phyloP scores from a whole-genome alignment of 2,888 invertebrate species.

The Boloria euphrosyne region DNA sequence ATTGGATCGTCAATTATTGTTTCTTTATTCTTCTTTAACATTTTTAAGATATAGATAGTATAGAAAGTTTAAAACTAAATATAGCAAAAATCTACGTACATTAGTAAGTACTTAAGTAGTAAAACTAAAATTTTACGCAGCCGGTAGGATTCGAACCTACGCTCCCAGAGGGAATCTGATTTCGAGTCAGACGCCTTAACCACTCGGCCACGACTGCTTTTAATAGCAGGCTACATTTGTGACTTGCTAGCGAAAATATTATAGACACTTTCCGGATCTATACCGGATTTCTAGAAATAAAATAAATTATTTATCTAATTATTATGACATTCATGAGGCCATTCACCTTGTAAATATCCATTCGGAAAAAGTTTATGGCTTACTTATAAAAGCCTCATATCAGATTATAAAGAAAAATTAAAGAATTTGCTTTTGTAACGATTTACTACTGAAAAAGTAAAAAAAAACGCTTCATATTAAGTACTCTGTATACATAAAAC shows the following conservation, averaged over 20 bases:
- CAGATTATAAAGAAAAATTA: not conserved
- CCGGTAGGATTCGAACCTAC: slow-evolving; percentile 94
- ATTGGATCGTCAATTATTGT: too few species aligned
- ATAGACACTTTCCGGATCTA: not conserved
- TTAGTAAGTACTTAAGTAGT: not conserved
- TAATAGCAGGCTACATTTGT: not conserved
- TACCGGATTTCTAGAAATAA: not conserved
- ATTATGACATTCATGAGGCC: slow-evolving; percentile 6
- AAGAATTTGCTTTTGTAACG: too few species aligned
- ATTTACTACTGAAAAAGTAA: too few species aligned
- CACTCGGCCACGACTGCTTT: slow-evolving; percentile 86
- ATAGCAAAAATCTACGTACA: not conserved
- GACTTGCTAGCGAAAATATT: not conserved
- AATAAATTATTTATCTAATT: slow-evolving; percentile 12
- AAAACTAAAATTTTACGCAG: slow-evolving; percentile 9
- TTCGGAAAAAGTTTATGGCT: not conserved
- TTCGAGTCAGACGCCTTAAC: slow-evolving; percentile 89
- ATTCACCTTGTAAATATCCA: slow-evolving; percentile 2
- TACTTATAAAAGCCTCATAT: not conserved
- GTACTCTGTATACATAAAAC: too few species aligned
- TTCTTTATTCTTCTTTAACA: not conserved
- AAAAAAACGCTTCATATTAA: too few species aligned
- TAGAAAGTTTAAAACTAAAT: too few species aligned
- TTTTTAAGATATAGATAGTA: too few species aligned
- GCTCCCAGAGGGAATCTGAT: slow-evolving; percentile 93